Evolutionary conservation across 2,888 invertebrate genomes (phyloP).

Genomic region (Zootermopsis nevadensis): DNA sequence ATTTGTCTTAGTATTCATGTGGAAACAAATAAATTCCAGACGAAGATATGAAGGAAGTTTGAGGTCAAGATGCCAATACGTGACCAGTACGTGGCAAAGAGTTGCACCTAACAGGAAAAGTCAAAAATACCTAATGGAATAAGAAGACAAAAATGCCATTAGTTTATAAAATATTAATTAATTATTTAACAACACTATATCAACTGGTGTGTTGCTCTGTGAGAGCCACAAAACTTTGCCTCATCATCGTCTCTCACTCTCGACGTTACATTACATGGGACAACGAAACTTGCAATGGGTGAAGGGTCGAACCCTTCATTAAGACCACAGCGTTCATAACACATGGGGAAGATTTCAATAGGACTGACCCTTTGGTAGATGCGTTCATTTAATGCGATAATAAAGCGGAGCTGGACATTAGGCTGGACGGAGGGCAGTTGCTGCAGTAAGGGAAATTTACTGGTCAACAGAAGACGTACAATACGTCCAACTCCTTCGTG

Average conservation of each 20-base stretch:
- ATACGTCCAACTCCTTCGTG: background rate
- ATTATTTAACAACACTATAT: background rate
- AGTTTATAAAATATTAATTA: no score
- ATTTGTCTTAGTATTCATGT: no score
- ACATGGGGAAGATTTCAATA: background rate
- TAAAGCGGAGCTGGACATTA: conserved; percentile 16
- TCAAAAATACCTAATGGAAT: no score
- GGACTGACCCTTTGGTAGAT: background rate
- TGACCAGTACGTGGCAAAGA: no score
- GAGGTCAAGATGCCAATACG: no score
- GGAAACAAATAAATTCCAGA: no score
- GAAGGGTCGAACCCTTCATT: conserved; percentile 28
- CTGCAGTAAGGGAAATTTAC: background rate
- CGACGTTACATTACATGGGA: conserved; percentile 5
- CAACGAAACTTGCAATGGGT: conserved; percentile 9
- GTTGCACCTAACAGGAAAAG: no score
- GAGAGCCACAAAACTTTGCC: background rate
- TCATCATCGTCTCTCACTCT: background rate
- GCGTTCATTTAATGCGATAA: conserved; percentile 5
- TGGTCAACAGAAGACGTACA: background rate
- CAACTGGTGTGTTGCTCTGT: background rate
- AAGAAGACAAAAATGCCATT: no score
- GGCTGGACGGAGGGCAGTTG: conserved; percentile 28
- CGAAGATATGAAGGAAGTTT: no score
- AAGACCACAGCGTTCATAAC: background rate